phyloP scores from a whole-genome alignment of 2,888 invertebrate genomes.

The Neria commutata region DNA sequence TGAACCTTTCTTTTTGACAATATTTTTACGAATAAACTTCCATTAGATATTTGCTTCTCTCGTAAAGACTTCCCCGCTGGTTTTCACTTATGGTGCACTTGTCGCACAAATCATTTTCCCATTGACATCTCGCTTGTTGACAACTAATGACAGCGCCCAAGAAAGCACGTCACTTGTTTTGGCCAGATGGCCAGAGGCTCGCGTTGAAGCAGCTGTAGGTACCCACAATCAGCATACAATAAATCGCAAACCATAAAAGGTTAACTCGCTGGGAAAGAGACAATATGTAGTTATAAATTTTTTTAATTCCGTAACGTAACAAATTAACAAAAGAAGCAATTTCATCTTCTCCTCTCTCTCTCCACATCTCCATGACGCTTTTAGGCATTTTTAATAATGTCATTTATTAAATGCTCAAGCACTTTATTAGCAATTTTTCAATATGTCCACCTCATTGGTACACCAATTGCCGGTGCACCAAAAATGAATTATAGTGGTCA shows the following conservation, averaged over 20 bases:
- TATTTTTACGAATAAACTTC: too few relatives aligned
- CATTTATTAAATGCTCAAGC: conserved; percentile 10
- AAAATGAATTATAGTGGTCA: neutral
- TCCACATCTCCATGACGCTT: conserved; percentile 8
- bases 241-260: conserved; percentile 25
- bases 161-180: conserved; percentile 33
- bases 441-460: neutral
- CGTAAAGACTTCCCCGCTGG: too few relatives aligned
- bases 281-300: too few relatives aligned
- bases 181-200: conserved; percentile 4
- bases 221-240: conserved; percentile 22
- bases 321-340: neutral
- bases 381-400: conserved; percentile 15
- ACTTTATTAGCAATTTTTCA: conserved; percentile 1
- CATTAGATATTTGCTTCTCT: too few relatives aligned
- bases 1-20: too few relatives aligned
- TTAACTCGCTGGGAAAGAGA: too few relatives aligned
- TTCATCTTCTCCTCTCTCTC: too few relatives aligned
- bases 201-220: neutral
- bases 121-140: conserved; percentile 47
- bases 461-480: neutral
- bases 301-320: neutral
- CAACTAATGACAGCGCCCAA: conserved; percentile 45
- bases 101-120: conserved; percentile 49
- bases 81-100: conserved; percentile 19